phyloP scores from a whole-genome alignment of 2,888 invertebrate species.

The Cheilosia soror region DNA sequence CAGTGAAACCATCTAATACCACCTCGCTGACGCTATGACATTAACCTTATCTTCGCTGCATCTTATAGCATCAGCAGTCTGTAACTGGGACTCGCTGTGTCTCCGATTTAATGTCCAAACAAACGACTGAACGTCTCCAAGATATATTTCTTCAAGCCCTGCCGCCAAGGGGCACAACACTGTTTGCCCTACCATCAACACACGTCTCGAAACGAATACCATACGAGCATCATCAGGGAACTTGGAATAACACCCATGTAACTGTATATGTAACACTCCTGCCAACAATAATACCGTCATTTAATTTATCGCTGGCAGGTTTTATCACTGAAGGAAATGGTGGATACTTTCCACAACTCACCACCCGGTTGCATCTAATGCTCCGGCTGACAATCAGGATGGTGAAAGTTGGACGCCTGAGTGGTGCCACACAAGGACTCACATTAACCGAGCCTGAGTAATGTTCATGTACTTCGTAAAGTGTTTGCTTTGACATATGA shows the following conservation, averaged over 20 bases:
- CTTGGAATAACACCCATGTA: not conserved
- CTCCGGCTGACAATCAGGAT: constrained; percentile 34
- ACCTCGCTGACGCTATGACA: constrained; percentile 41
- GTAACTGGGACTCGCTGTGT: constrained; percentile 15
- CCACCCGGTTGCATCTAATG: constrained; percentile 43
- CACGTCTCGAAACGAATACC: constrained; percentile 1
- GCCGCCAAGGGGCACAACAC: constrained; percentile 19
- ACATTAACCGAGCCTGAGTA: constrained; percentile 34
- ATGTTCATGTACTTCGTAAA: not conserved
- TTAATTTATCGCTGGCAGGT: constrained; percentile 64
- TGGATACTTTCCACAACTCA: constrained; percentile 43
- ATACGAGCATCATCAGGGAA: not conserved
- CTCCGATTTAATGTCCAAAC: constrained; percentile 38
- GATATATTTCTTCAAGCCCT: constrained; percentile 37
- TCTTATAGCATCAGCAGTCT: constrained; percentile 12
- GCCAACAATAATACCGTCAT: constrained; percentile 54
- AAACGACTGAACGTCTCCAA: constrained; percentile 31
- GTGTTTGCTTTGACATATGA: constrained; percentile 12
- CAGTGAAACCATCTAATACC: constrained; percentile 31
- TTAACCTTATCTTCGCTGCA: constrained; percentile 53
- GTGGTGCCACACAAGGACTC: constrained; percentile 8
- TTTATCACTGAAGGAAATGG: constrained; percentile 57
- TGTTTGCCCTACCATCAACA: constrained; percentile 41
- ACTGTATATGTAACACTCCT: constrained; percentile 29
- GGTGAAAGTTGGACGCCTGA: constrained; percentile 2